Percentiles rank a stretch among this genome's conserved stretches.
Conservation (phyloP, 2,888 invertebrate species). For the Oeneis ivallda region DNA sequence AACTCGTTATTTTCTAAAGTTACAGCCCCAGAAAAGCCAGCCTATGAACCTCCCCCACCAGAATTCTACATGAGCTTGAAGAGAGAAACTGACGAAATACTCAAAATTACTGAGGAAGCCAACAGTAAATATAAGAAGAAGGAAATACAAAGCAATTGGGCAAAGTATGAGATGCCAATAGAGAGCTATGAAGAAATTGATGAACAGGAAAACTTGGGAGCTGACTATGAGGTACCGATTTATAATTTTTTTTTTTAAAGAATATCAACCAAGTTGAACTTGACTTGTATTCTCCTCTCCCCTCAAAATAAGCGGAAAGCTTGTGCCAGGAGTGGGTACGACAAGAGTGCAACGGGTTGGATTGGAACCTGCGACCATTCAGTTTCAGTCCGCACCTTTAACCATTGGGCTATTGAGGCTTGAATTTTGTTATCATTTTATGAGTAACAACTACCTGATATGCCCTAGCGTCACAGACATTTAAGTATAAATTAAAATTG, state of each 20-base stretch:
- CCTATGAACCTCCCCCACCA: constrained; percentile 62
- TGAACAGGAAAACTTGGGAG: constrained; percentile 70
- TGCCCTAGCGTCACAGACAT: too few species aligned
- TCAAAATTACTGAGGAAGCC: constrained; percentile 73
- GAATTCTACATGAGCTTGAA: constrained; percentile 70
- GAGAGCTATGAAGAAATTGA: constrained; percentile 73
- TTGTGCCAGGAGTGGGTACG: too few species aligned
- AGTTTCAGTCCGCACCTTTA: too few species aligned
- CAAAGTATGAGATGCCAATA: constrained; percentile 75
- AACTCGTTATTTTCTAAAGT: constrained; percentile 31
- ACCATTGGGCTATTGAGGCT: too few species aligned
- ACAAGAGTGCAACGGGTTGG: too few species aligned
- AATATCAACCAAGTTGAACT: too few species aligned
- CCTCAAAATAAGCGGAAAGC: too few species aligned
- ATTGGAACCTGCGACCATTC: too few species aligned
- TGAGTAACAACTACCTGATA: neutral
- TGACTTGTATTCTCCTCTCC: too few species aligned
- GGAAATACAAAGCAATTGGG: constrained; percentile 77
- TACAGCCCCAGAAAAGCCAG: constrained; percentile 58
- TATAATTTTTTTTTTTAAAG: neutral
- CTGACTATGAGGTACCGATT: constrained; percentile 74
- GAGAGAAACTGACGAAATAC: constrained; percentile 72
- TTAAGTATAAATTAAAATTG: too few species aligned
- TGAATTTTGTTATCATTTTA: too few species aligned
- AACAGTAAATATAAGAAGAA: constrained; percentile 73